Evolutionary conservation across 2,797 vertebrate genomes (phyloP), one percentile per base, ranked within the genome.

Genomic region (Molothrus aeneus): DNA sequence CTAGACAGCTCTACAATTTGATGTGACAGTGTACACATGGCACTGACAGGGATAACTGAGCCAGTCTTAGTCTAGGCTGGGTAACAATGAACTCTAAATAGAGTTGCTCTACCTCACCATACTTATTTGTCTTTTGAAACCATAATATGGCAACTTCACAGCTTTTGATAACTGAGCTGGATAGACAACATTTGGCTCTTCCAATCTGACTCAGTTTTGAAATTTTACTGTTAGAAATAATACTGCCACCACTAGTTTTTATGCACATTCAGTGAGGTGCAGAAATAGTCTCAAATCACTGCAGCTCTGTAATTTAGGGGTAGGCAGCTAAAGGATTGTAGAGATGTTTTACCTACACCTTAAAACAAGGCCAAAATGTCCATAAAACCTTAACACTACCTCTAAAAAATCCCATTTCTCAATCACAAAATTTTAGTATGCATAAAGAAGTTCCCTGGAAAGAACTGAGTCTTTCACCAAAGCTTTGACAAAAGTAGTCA

Each of bases 1-100:
- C 48, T 6, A 36, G 34, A 29, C 0, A 4, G 4, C 21, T 38
- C 32, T 50, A 1, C 48, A n/a, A 22, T 66, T 78, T 36, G 31
- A 19, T 6, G 3, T 15, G 40, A 57, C 0, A 0, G 28, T 13
- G 26, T 42, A 31, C 7, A 8, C 12, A 12, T 8, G 60, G 59
- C 56, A 28, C 29, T 32, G 32, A 16, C 17, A 71, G 28, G 9
- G 19, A 22, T 68, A 69, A 34, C 26, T 0, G 17, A 68, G 3
- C 6, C 72, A 50, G 11, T 40, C 53, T 81, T 59, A 51, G 25
- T 40, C 48, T 60, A 50, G 53, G 11, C 25, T 64, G 36, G 17
- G 15, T 74, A 71, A 60, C n/a, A 59, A 4, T 20, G 31, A 84
- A 56, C 5, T 60, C 8, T 54, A n/a, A 29, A 25, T 13, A 59